Evolutionary conservation across 1,140 invertebrate genomes (phyloP).

Genomic region (Hypsibius dujardini): DNA sequence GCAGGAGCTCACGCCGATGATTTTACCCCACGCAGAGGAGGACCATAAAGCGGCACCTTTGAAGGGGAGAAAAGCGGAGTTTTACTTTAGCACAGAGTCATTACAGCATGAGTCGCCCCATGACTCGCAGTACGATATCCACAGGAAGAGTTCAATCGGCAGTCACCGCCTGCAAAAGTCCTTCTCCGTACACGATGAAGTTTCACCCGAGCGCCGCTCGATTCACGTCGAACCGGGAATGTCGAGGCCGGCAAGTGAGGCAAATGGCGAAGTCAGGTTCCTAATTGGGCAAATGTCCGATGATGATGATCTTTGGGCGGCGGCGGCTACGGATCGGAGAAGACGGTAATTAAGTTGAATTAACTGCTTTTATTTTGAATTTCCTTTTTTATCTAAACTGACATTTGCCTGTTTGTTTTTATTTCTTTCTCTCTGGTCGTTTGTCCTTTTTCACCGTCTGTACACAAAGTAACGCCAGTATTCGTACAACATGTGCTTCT

Average conservation of each 20-base stretch:
- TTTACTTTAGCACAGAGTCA: slow-evolving; percentile 12
- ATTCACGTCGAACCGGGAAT: not conserved
- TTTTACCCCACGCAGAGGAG: too few species aligned
- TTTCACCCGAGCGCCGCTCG: slow-evolving; percentile 7
- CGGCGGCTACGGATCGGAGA: not conserved
- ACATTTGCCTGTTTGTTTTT: too few species aligned
- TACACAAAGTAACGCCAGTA: too few species aligned
- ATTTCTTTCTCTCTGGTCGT: too few species aligned
- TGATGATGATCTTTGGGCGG: not conserved
- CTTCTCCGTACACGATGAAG: not conserved
- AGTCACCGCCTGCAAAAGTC: slow-evolving; percentile 10
- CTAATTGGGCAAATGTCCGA: slow-evolving; percentile 7
- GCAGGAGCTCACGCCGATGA: too few species aligned
- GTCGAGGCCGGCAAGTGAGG: not conserved
- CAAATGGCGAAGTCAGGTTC: slow-evolving; percentile 3
- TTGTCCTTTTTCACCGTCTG: too few species aligned
- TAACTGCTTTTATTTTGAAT: too few species aligned
- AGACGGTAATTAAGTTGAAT: too few species aligned
- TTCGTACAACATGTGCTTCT: too few species aligned
- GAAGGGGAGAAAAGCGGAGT: not conserved
- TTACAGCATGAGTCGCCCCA: slow-evolving; percentile 1
- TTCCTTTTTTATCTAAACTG: too few species aligned
- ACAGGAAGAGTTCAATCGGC: not conserved
- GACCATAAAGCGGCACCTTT: too few species aligned
- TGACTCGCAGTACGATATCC: not conserved